Conservation (phyloP, 2,797 vertebrate genomes). For the Parambassis ranga region DNA sequence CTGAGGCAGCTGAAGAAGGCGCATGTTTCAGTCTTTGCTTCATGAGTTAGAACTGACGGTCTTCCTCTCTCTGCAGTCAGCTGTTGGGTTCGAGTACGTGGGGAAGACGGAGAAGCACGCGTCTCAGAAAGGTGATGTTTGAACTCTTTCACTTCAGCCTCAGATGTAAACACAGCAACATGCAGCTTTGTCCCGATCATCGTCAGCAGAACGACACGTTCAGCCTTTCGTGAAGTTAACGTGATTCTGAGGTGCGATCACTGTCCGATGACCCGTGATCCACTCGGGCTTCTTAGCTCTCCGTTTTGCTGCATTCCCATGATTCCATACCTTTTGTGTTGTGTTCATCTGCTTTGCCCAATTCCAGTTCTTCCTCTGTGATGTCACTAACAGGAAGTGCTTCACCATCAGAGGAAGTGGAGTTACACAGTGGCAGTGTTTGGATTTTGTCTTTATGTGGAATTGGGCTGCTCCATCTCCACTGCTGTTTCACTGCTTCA, state of each 20-base stretch:
- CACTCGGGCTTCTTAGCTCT: conserved; percentile 4
- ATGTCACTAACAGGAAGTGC: background rate
- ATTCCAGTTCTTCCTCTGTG: conserved; percentile 2
- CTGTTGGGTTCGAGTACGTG: conserved; percentile 94
- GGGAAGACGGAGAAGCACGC: conserved; percentile 96
- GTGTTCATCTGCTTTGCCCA: conserved; percentile 4
- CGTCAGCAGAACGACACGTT: too few species aligned
- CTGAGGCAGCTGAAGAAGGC: too few species aligned
- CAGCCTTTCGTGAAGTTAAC: too few species aligned
- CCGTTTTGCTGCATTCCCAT: conserved; percentile 2
- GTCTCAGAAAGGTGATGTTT: conserved; percentile 90
- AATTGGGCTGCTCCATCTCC: conserved; percentile 22
- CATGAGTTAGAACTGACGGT: too few species aligned
- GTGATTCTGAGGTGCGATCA: too few species aligned
- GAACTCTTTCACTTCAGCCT: background rate
- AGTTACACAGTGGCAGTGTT: background rate
- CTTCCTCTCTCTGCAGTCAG: conserved; percentile 83
- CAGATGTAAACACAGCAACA: background rate
- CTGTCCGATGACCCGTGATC: too few species aligned
- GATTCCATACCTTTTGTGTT: conserved; percentile 7
- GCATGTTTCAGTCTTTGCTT: too few species aligned
- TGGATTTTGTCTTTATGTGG: background rate
- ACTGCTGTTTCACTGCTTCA: conserved; percentile 25
- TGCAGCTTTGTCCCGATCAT: background rate
- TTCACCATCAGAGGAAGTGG: background rate